These are phyloP conservation scores for Lasioglossum villosulum DNA, from an alignment of 2,888 invertebrate species.

Conservation along the genomic window DNA sequence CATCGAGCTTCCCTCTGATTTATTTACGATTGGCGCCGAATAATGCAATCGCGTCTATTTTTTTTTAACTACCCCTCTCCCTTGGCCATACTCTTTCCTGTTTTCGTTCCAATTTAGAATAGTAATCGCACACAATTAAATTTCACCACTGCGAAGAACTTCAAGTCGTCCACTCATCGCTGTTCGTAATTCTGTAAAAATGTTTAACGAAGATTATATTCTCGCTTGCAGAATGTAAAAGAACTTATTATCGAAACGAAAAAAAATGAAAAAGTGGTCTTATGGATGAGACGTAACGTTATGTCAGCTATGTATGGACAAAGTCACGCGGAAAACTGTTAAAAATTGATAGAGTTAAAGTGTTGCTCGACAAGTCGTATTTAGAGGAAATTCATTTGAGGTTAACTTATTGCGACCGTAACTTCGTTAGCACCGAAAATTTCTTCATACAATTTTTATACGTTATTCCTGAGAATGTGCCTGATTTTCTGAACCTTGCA, in stretches of 20 bases:
- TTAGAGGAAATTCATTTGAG: background rate
- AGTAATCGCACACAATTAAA: background rate
- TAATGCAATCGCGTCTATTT: background rate
- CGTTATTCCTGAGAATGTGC: background rate
- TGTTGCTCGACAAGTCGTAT: background rate
- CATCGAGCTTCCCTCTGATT: background rate
- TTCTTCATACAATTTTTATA: background rate
- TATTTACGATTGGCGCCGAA: background rate
- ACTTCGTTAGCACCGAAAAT: background rate
- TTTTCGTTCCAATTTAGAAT: background rate
- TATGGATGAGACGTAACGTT: background rate
- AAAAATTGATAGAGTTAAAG: background rate
- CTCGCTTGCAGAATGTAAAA: background rate
- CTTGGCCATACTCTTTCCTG: background rate
- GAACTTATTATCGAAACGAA: rapidly evolving
- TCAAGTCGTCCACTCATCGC: background rate
- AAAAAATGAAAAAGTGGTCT: too few relatives aligned
- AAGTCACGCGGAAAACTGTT: background rate
- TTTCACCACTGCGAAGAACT: background rate
- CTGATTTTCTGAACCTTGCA: background rate
- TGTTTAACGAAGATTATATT: background rate
- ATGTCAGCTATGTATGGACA: background rate
- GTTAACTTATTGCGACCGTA: slow-evolving; percentile 1
- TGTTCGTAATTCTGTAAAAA: background rate
- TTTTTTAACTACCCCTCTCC: background rate